Conservation (phyloP, 2,797 vertebrate species). For the Hylomyscus alleni region DNA sequence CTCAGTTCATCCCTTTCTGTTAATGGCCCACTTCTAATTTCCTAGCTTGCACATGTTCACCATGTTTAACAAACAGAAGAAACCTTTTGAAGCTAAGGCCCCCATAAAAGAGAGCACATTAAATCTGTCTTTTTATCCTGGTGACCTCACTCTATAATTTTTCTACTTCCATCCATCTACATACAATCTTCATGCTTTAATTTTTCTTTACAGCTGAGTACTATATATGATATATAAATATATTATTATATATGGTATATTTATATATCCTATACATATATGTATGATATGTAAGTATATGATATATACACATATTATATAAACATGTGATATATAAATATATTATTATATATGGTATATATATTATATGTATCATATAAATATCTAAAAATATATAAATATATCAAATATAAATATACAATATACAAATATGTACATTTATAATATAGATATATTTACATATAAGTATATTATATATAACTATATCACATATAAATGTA, state of each 20-base stretch:
- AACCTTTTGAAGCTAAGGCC: background rate
- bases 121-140: no score
- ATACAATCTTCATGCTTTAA: background rate
- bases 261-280: no score
- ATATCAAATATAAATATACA: no score
- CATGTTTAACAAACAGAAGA: background rate
- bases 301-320: no score
- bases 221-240: background rate
- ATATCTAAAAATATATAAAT: no score
- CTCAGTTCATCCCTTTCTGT: background rate
- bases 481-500: background rate
- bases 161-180: background rate
- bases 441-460: no score
- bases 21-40: background rate
- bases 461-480: background rate
- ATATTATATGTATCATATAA: no score
- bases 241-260: background rate
- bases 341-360: no score
- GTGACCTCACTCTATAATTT: background rate
- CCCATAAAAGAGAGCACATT: background rate
- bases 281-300: no score
- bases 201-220: background rate
- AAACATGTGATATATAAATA: no score
- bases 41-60: background rate
- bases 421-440: no score